Evolutionary conservation across 2,888 invertebrate genomes (phyloP), one percentile per base, ranked within the genome.

Genomic region (Amblyjoppa fuscipennis): DNA sequence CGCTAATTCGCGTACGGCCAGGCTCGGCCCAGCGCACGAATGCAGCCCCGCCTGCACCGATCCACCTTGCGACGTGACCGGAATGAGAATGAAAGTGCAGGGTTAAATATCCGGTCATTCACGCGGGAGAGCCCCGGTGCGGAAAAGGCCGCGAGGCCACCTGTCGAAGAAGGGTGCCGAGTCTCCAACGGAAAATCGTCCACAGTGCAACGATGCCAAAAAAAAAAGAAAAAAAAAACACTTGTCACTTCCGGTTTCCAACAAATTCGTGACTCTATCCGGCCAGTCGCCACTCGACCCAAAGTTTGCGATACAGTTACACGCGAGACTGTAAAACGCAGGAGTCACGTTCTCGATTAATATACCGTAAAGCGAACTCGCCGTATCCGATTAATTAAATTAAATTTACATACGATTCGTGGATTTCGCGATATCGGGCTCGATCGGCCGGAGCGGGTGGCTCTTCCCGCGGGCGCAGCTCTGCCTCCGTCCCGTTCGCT

Each of bases 1-100:
- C 88, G 85, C 89, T 85, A 53, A 51, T 31, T 34, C 64, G 56
- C 53, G 25, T 53, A 6, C 49, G 20, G 49, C 41, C 28, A 3
- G 45, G 41, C 61, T 25, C 9, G n/a, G 13, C 4, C 71, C n/a
- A 34, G 13, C 34, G 31, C 34, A 16, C 31, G n/a, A 64, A 86
- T 77, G 59, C 74, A 73, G 59, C 88, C 89, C 87, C 87, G 88
- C 77, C 87, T 87, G 89, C 34, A 49, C 45, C 45, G 59, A 59
- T 25, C 85, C 85, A 86, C 86, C 86, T 89, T 88, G 89, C 68
- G 77, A 87, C 89, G 85, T 90, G 90, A 90, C 91, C 68, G 38
- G 28, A 64, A 49, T 25, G 70, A 64, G 38, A 79, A 71, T 7
- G 41, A 64, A 28, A 71, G 11, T 51, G 34, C 34, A 64, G 66